phyloP scores from a whole-genome alignment of 1,140 invertebrate genomes.

The Luehdorfia chinensis region DNA sequence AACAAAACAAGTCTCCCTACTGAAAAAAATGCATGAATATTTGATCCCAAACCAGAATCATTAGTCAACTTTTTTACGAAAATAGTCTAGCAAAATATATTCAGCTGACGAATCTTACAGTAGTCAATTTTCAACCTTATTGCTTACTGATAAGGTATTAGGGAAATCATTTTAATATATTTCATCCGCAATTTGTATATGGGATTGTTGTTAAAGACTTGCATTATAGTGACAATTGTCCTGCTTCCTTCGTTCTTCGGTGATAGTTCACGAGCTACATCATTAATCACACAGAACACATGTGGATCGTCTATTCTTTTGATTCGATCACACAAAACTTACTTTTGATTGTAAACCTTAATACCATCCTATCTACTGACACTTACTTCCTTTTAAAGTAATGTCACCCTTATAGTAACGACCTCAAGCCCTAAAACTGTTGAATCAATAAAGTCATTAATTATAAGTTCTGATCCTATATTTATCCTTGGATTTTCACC shows the following conservation, averaged over 20 bases:
- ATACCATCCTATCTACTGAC: conserved; percentile 47
- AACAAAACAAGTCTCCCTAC: conserved; percentile 60
- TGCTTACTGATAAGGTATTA: conserved; percentile 13
- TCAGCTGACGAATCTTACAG: conserved; percentile 11
- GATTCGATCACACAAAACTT: conserved; percentile 53
- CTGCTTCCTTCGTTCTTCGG: conserved; percentile 45
- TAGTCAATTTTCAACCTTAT: conserved; percentile 28
- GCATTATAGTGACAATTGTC: conserved; percentile 56
- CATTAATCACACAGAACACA: conserved; percentile 69
- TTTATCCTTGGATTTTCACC: conserved; percentile 73
- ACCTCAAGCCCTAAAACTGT: conserved; percentile 23
- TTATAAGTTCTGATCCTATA: conserved; percentile 56
- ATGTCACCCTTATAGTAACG: conserved; percentile 23
- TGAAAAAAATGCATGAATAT: conserved; percentile 69
- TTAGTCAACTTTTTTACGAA: conserved; percentile 71
- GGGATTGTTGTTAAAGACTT: conserved; percentile 41
- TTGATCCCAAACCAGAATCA: conserved; percentile 72
- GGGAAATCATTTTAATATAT: neutral
- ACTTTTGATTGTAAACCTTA: conserved; percentile 62
- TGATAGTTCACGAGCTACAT: conserved; percentile 58
- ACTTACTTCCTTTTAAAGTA: conserved; percentile 22
- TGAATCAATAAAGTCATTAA: conserved; percentile 46
- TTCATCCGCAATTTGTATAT: conserved; percentile 12
- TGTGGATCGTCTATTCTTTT: conserved; percentile 56
- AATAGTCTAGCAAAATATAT: conserved; percentile 14